Percentiles rank a stretch among this genome's conserved stretches.
Conservation (phyloP, 1,140 invertebrate genomes). For the Psix sp. region DNA sequence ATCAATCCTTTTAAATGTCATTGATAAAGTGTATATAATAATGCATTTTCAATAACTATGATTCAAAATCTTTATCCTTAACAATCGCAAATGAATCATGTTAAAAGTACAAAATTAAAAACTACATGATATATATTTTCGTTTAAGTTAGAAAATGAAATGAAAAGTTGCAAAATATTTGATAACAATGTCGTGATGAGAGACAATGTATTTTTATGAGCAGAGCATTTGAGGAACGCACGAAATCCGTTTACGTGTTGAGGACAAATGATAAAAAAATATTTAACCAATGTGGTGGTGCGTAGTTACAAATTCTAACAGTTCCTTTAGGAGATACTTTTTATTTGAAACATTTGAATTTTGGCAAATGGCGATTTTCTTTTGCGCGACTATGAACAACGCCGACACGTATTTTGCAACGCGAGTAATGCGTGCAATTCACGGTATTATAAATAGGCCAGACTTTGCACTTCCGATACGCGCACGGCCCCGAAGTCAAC, state of each 20-base stretch:
- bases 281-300: background rate
- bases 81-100: background rate
- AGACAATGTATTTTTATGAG: too few relatives aligned
- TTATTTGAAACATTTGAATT: conserved; percentile 1
- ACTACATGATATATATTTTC: too few relatives aligned
- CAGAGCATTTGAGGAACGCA: conserved; percentile 25
- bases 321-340: background rate
- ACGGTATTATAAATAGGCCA: conserved; percentile 42
- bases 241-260: conserved; percentile 40
- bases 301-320: too few relatives aligned
- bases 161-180: too few relatives aligned
- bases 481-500: conserved; percentile 34
- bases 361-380: background rate
- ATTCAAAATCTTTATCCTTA: too few relatives aligned
- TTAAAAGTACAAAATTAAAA: too few relatives aligned
- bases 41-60: too few relatives aligned
- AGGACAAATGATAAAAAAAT: too few relatives aligned
- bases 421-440: conserved; percentile 26
- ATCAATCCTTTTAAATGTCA: too few relatives aligned
- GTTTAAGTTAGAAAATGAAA: too few relatives aligned
- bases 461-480: conserved; percentile 53
- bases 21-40: too few relatives aligned
- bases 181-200: too few relatives aligned
- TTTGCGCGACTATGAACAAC: background rate
- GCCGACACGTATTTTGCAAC: conserved; percentile 4